Percentiles rank a stretch among this genome's conserved stretches.
These are phyloP conservation scores for Neria commutata DNA, from an alignment of 2,888 invertebrate species.

Conservation along the genomic window DNA sequence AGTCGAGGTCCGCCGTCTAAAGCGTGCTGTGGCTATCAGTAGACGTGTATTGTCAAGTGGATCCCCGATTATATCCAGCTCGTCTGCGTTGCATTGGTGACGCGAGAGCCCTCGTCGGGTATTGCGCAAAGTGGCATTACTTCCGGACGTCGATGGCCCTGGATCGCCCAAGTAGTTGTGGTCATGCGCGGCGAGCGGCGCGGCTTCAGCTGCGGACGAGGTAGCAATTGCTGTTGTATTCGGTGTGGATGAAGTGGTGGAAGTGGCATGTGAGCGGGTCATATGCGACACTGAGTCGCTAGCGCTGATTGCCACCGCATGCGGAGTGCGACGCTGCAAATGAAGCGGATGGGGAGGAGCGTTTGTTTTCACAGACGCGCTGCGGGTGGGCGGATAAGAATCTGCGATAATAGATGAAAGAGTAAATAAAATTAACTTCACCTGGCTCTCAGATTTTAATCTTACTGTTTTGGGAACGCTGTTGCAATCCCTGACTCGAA, in stretches of 20 bases:
- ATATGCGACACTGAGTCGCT: constrained; percentile 44
- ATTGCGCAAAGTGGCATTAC: constrained; percentile 42
- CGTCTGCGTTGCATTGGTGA: constrained; percentile 60
- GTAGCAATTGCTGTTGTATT: constrained; percentile 33
- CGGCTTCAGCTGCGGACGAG: constrained; percentile 32
- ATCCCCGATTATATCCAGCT: constrained; percentile 52
- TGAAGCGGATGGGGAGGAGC: constrained; percentile 45
- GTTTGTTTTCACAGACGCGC: background rate
- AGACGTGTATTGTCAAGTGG: constrained; percentile 43
- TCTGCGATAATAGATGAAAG: background rate
- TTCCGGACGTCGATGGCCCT: constrained; percentile 45
- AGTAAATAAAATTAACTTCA: background rate
- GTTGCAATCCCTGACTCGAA: constrained; percentile 44
- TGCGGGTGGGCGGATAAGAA: constrained; percentile 19
- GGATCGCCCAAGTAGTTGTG: constrained; percentile 59
- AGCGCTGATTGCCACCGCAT: constrained; percentile 29
- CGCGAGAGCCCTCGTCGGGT: constrained; percentile 57
- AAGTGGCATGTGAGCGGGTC: constrained; percentile 58
- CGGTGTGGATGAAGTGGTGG: constrained; percentile 39
- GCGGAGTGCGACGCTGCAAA: constrained; percentile 39
- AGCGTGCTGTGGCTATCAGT: constrained; percentile 38
- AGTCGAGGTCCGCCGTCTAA: constrained; percentile 50
- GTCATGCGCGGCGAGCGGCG: constrained; percentile 47
- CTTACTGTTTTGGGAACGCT: constrained; percentile 24
- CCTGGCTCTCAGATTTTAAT: background rate